A percentile compares a stretch with the other conserved stretches of the same genome.
Evolutionary conservation across 23 tunicate genomes (phyloP).

Genomic region (Ascidia mentula): DNA sequence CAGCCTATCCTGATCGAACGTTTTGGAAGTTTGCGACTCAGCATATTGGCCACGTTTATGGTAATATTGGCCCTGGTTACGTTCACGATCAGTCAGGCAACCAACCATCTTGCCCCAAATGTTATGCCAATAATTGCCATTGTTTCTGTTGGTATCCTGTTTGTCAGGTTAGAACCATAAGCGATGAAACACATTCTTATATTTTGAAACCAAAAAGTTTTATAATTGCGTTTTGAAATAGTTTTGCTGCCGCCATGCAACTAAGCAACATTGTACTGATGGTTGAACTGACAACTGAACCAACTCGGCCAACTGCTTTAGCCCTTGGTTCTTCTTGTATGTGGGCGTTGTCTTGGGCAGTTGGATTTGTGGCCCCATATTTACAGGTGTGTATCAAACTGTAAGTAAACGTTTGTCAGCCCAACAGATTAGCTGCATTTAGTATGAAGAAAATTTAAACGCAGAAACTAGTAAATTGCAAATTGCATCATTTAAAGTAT

Average conservation of each 20-base stretch:
- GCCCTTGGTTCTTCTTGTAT: background rate
- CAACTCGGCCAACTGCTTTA: background rate
- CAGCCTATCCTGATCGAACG: background rate
- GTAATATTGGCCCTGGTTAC: background rate
- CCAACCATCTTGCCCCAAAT: background rate
- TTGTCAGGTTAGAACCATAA: no score
- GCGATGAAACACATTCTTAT: no score
- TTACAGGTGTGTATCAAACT: no score
- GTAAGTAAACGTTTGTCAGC: no score
- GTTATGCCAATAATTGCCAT: slow-evolving; percentile 15
- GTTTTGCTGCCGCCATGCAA: background rate
- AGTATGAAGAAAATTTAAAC: no score
- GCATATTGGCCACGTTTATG: background rate
- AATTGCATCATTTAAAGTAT: no score
- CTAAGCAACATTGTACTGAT: background rate
- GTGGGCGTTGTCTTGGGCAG: background rate
- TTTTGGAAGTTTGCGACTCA: background rate
- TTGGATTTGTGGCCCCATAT: background rate
- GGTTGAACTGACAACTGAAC: background rate
- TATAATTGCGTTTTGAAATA: no score
- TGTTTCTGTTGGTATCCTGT: slow-evolving; percentile 2
- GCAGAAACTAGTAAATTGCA: no score
- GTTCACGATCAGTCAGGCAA: background rate
- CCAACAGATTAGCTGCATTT: no score
- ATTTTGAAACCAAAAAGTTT: no score